Conservation (phyloP, 2,888 invertebrate genomes). For the Erebia ligea region DNA sequence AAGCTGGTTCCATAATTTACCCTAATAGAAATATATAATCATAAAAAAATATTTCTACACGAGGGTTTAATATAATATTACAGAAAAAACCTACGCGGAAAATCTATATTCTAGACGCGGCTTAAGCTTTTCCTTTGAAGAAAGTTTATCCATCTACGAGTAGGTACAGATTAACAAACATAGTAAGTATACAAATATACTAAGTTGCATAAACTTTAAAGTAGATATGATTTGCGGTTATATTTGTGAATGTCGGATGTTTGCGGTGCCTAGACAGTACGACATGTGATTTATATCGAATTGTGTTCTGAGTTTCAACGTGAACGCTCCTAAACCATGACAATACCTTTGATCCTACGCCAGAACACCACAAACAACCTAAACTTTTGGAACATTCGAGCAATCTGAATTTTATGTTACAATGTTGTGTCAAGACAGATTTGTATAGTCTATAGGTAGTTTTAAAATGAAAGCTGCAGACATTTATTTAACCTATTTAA, state of each 20-base stretch:
- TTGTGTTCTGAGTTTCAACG: slow-evolving; percentile 30
- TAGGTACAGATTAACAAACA: neutral
- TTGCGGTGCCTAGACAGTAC: slow-evolving; percentile 28
- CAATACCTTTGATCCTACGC: slow-evolving; percentile 36
- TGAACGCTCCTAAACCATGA: slow-evolving; percentile 31
- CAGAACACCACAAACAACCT: slow-evolving; percentile 27
- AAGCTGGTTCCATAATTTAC: too few species aligned
- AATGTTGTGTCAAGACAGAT: slow-evolving; percentile 22
- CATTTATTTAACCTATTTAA: neutral
- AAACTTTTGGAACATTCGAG: slow-evolving; percentile 19
- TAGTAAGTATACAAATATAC: neutral
- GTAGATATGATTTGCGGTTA: slow-evolving; percentile 17
- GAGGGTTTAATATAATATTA: too few species aligned
- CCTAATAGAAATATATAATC: too few species aligned
- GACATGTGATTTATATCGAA: slow-evolving; percentile 37
- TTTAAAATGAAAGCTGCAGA: neutral
- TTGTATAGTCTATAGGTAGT: neutral
- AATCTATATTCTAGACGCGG: too few species aligned
- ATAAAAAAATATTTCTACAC: too few species aligned
- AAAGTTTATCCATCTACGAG: too few species aligned
- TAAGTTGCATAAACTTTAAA: neutral
- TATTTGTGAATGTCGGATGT: slow-evolving; percentile 29
- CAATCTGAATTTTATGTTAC: slow-evolving; percentile 18
- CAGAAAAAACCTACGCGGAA: too few species aligned
- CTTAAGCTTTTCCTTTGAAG: too few species aligned